Evolutionary conservation across 2,888 invertebrate species (phyloP).

Genomic region (Leptodirus hochenwartii): DNA sequence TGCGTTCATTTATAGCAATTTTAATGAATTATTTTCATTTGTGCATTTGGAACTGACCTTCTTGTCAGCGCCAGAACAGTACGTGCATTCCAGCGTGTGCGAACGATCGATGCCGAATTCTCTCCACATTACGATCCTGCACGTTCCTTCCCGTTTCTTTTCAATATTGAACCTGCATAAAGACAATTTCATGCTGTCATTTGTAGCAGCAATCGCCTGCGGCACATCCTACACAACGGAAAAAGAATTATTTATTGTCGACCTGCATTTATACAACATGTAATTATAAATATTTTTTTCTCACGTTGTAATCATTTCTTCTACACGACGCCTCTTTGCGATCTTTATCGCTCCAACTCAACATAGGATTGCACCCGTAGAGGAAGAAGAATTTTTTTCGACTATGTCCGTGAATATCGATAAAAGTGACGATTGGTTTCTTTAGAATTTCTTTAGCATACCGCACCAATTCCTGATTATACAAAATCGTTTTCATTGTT

Average conservation of each 20-base stretch:
- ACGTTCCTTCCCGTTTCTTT: constrained; percentile 62
- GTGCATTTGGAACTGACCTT: constrained; percentile 12
- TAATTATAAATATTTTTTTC: no score
- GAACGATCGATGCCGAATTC: constrained; percentile 57
- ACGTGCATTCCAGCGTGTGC: constrained; percentile 77
- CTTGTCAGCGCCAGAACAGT: constrained; percentile 32
- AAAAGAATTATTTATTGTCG: constrained; percentile 9
- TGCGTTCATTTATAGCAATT: no score
- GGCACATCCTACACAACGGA: constrained; percentile 14
- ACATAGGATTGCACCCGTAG: constrained; percentile 58
- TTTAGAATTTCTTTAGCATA: constrained; percentile 14
- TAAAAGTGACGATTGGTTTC: constrained; percentile 27
- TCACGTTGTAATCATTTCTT: no score
- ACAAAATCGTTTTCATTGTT: no score
- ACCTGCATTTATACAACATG: no score
- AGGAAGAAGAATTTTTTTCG: constrained; percentile 71
- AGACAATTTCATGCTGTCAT: constrained; percentile 14
- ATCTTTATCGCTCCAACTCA: constrained; percentile 50
- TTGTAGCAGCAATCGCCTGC: constrained; percentile 11
- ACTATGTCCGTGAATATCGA: constrained; percentile 71
- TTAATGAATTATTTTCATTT: not conserved
- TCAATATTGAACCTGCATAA: constrained; percentile 44
- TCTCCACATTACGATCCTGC: constrained; percentile 70
- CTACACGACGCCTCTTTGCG: no score
- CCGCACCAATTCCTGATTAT: constrained; percentile 15